These are phyloP conservation scores for Schizopygopsis pylzovi DNA, from an alignment of 2,797 vertebrate species.

Conservation along the genomic window DNA sequence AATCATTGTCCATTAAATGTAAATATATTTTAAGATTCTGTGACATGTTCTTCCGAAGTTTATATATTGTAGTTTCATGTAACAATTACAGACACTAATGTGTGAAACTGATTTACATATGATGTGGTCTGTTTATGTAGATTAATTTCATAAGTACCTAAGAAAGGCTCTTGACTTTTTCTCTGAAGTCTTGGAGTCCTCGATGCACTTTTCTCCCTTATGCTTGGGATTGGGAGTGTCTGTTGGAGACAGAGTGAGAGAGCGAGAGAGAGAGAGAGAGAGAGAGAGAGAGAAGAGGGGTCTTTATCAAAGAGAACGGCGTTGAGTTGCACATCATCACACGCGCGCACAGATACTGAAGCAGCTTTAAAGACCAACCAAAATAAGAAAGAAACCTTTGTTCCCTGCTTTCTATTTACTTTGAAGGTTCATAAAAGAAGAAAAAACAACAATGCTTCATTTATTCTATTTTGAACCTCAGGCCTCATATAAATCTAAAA, in stretches of 20 bases:
- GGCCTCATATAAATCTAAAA: slow-evolving; percentile 72
- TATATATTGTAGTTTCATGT: neutral
- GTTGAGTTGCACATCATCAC: slow-evolving; percentile 65
- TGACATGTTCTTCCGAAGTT: neutral
- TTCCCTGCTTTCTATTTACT: slow-evolving; percentile 82
- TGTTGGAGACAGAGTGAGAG: slow-evolving; percentile 72
- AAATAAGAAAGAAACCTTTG: slow-evolving; percentile 83
- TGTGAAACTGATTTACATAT: slow-evolving; percentile 6
- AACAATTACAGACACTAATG: neutral
- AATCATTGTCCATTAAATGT: neutral
- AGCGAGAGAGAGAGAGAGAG: slow-evolving; percentile 56
- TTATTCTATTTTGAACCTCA: slow-evolving; percentile 82
- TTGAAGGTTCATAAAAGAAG: slow-evolving; percentile 82
- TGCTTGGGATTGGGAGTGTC: slow-evolving; percentile 87
- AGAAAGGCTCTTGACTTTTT: slow-evolving; percentile 89
- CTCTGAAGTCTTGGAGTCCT: slow-evolving; percentile 90
- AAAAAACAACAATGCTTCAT: slow-evolving; percentile 81
- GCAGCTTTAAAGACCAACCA: slow-evolving; percentile 62
- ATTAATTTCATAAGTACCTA: slow-evolving; percentile 76
- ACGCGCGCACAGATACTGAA: slow-evolving; percentile 62
- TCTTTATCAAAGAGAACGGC: slow-evolving; percentile 77
- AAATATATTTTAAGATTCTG: neutral
- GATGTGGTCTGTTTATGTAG: neutral
- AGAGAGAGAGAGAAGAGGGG: slow-evolving; percentile 56
- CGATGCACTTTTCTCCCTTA: slow-evolving; percentile 88